These are phyloP conservation scores for Gadus macrocephalus DNA, from an alignment of 2,113 vertebrate species.

Conservation along the genomic window DNA sequence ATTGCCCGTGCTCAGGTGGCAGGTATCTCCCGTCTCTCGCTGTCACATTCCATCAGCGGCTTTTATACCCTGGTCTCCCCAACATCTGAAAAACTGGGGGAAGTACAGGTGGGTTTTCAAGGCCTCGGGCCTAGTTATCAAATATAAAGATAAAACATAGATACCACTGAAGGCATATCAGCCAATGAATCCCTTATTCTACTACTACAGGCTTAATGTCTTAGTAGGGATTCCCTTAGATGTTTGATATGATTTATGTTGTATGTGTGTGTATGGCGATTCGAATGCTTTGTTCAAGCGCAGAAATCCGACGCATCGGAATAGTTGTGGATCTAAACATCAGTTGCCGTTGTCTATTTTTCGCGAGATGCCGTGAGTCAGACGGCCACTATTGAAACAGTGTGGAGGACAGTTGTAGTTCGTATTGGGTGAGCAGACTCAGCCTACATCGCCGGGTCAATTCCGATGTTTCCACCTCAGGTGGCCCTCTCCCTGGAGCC, in stretches of 20 bases:
- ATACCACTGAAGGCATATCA: neutral
- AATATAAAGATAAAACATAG: neutral
- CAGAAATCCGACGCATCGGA: too few relatives aligned
- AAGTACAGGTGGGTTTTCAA: conserved; percentile 80
- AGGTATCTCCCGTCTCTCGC: conserved; percentile 79
- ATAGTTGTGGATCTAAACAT: too few relatives aligned
- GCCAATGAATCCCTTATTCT: too few relatives aligned
- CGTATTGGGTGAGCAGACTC: too few relatives aligned
- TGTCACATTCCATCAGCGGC: conserved; percentile 79
- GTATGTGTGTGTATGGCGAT: neutral
- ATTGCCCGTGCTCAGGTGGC: conserved; percentile 79
- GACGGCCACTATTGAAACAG: too few relatives aligned
- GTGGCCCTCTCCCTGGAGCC: conserved; percentile 84
- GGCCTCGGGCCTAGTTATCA: neutral
- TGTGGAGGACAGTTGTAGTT: too few relatives aligned
- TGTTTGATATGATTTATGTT: neutral
- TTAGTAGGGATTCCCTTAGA: too few relatives aligned
- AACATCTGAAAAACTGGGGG: conserved; percentile 84
- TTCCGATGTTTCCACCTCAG: conserved; percentile 60
- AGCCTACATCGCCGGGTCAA: neutral
- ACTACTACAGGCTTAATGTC: too few relatives aligned
- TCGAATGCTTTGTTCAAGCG: too few relatives aligned
- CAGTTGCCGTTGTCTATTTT: too few relatives aligned
- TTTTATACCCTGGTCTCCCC: conserved; percentile 86
- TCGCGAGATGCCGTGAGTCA: too few relatives aligned